phyloP scores from a whole-genome alignment of 2,113 vertebrate species.

The Sitta europaea region DNA sequence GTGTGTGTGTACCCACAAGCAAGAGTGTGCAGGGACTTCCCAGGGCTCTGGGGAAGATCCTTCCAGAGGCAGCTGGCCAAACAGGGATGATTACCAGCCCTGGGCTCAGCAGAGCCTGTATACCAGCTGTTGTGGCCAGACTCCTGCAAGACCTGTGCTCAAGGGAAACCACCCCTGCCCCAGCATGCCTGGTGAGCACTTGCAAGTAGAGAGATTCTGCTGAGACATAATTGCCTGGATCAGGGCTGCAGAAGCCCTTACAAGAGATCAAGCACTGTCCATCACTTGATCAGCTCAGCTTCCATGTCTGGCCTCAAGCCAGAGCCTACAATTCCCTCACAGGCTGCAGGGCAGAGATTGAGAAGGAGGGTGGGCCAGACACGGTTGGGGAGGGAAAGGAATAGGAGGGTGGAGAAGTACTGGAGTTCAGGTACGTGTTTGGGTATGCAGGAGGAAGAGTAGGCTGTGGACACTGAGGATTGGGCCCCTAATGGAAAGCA shows the following conservation, averaged over 20 bases:
- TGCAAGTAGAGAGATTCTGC: background rate
- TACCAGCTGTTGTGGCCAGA: fast-evolving
- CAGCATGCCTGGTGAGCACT: background rate
- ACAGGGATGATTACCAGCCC: background rate
- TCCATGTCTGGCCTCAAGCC: background rate
- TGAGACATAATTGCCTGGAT: background rate
- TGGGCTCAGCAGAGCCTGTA: background rate
- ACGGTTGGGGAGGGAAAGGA: background rate
- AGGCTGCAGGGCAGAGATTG: background rate
- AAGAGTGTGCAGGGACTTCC: background rate
- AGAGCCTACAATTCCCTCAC: background rate
- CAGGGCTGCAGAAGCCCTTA: background rate
- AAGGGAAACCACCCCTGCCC: background rate
- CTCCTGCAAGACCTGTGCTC: background rate
- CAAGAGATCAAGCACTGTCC: background rate
- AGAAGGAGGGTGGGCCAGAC: background rate
- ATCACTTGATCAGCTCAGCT: background rate
- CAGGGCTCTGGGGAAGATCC: background rate
- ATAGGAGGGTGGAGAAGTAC: background rate
- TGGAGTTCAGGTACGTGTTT: background rate
- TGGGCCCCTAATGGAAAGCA: background rate
- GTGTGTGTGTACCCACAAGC: fast-evolving
- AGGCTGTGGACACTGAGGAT: background rate
- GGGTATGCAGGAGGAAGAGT: background rate
- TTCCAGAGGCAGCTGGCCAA: background rate